phyloP scores from a whole-genome alignment of 2,113 vertebrate genomes.

The Chinchilla lanigera region DNA sequence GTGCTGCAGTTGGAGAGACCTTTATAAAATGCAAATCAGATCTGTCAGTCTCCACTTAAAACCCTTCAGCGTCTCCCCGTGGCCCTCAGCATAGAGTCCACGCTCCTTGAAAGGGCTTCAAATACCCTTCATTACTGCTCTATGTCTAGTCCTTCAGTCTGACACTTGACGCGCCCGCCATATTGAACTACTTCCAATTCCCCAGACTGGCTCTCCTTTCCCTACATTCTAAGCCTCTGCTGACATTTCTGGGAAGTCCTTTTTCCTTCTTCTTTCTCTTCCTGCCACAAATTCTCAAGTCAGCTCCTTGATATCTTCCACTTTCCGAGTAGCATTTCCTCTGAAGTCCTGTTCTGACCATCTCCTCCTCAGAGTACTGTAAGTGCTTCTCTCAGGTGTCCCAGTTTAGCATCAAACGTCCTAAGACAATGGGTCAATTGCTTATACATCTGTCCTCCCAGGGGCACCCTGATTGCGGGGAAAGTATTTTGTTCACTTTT shows the following conservation, averaged over 20 bases:
- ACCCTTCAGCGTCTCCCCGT: neutral
- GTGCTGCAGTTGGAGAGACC: neutral
- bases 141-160: neutral
- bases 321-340: neutral
- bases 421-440: constrained; percentile 1
- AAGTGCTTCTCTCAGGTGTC: constrained; percentile 17
- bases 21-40: constrained; percentile 62
- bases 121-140: neutral
- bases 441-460: neutral
- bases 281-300: neutral
- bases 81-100: constrained; percentile 39
- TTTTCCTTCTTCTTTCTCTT: neutral
- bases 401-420: constrained; percentile 13
- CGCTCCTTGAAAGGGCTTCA: constrained; percentile 17
- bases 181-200: neutral
- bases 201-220: neutral
- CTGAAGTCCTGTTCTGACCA: neutral
- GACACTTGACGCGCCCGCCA: neutral
- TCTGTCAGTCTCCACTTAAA: neutral
- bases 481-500: constrained; percentile 27
- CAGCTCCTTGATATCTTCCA: neutral
- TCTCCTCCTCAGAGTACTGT: neutral
- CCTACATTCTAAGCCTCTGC: neutral
- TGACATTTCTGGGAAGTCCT: neutral
- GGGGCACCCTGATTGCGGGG: neutral